Conservation (phyloP, 2,888 invertebrate species). For the Hypercompe scribonia region DNA sequence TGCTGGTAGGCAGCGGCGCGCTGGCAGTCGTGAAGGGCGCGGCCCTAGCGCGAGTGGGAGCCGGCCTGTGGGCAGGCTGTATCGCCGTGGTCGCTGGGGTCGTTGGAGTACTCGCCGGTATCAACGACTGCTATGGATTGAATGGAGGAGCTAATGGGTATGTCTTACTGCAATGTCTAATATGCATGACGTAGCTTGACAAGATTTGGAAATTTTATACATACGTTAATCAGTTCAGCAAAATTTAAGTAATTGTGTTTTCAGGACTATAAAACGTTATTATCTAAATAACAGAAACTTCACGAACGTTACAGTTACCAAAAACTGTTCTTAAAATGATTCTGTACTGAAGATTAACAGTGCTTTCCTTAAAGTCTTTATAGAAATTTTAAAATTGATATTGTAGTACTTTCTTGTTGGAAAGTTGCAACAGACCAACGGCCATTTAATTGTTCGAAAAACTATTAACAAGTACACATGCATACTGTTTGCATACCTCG, state of each 20-base stretch:
- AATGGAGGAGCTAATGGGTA: constrained; percentile 69
- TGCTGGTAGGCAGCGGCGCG: constrained; percentile 88
- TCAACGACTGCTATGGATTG: constrained; percentile 85
- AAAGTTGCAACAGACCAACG: background rate
- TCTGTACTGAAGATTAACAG: background rate
- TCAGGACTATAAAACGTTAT: background rate
- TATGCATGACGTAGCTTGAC: background rate
- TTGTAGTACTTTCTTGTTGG: background rate
- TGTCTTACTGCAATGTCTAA: constrained; percentile 40
- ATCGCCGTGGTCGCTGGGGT: constrained; percentile 88
- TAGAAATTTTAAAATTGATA: background rate
- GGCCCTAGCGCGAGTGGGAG: constrained; percentile 86
- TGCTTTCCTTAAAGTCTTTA: background rate
- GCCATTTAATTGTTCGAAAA: background rate
- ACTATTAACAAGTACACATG: background rate
- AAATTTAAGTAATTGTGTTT: background rate
- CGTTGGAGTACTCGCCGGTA: constrained; percentile 88
- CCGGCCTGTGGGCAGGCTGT: constrained; percentile 90
- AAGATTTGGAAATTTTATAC: background rate
- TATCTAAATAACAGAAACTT: background rate
- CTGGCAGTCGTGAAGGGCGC: constrained; percentile 88
- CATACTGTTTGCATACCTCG: background rate
- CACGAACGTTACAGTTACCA: background rate
- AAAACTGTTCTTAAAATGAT: background rate
- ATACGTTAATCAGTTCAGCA: background rate